phyloP scores from a whole-genome alignment of 2,797 vertebrate species.

The Liasis olivaceus region DNA sequence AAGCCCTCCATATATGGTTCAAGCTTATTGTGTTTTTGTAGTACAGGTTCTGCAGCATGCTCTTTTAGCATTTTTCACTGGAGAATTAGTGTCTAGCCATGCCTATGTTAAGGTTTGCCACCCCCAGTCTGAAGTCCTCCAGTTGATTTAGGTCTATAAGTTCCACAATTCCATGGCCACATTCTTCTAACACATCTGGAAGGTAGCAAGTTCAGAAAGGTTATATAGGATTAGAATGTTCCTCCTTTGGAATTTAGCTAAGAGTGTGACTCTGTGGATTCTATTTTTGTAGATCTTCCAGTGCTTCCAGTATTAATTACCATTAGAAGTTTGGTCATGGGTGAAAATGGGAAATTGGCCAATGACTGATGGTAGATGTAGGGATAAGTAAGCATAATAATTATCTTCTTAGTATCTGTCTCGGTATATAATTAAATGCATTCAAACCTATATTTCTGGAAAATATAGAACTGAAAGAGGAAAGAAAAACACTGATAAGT shows the following conservation, averaged over 20 bases:
- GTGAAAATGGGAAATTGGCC: background rate
- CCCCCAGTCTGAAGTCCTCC: background rate
- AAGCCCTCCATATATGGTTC: background rate
- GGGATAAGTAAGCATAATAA: background rate
- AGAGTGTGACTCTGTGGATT: background rate
- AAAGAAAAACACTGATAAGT: background rate
- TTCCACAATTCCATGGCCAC: background rate
- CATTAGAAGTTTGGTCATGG: background rate
- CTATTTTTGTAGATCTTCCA: background rate
- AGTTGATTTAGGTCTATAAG: background rate
- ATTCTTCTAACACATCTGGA: background rate
- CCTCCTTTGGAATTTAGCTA: background rate
- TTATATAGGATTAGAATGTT: background rate
- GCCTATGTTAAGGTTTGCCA: background rate
- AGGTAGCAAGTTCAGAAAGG: background rate
- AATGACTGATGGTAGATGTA: background rate
- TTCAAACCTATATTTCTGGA: background rate
- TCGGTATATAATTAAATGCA: background rate
- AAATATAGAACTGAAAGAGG: background rate
- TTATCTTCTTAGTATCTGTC: background rate
- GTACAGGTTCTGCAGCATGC: background rate
- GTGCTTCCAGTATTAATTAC: background rate
- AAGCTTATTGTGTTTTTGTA: background rate
- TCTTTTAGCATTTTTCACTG: background rate
- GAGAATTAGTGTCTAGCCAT: background rate